Evolutionary conservation across 2,797 vertebrate species (phyloP).

Genomic region (Paratrypauchen microcephalus): DNA sequence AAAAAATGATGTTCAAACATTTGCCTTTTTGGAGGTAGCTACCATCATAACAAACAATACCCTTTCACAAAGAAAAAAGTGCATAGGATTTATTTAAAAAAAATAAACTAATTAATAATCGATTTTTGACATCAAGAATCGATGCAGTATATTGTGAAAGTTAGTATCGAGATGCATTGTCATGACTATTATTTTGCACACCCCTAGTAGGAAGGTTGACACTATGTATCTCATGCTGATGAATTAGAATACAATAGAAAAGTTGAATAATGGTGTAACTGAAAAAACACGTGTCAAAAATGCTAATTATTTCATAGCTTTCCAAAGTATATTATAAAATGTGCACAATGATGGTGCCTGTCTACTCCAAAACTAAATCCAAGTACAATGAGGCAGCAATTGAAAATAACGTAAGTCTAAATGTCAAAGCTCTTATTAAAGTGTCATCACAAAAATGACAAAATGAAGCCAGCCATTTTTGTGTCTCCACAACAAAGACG

Average conservation of each 20-base stretch:
- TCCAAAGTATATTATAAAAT: neutral
- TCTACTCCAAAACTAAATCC: neutral
- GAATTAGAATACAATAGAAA: neutral
- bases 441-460: neutral
- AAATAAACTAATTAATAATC: too few relatives aligned
- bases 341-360: neutral
- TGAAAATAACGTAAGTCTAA: neutral
- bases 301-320: neutral
- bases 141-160: too few relatives aligned
- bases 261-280: neutral
- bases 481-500: slow-evolving; percentile 1
- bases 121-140: too few relatives aligned
- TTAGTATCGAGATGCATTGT: too few relatives aligned
- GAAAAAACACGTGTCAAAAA: neutral
- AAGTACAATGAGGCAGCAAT: too few relatives aligned
- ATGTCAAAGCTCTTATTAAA: slow-evolving; percentile 9
- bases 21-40: too few relatives aligned
- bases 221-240: neutral
- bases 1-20: too few relatives aligned
- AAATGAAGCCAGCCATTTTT: neutral
- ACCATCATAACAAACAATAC: too few relatives aligned
- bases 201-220: too few relatives aligned
- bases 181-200: too few relatives aligned
- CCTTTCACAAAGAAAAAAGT: too few relatives aligned
- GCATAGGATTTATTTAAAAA: too few relatives aligned